These are phyloP conservation scores for Phoebastria nigripes DNA, from an alignment of 2,797 vertebrate genomes.

Conservation along the genomic window DNA sequence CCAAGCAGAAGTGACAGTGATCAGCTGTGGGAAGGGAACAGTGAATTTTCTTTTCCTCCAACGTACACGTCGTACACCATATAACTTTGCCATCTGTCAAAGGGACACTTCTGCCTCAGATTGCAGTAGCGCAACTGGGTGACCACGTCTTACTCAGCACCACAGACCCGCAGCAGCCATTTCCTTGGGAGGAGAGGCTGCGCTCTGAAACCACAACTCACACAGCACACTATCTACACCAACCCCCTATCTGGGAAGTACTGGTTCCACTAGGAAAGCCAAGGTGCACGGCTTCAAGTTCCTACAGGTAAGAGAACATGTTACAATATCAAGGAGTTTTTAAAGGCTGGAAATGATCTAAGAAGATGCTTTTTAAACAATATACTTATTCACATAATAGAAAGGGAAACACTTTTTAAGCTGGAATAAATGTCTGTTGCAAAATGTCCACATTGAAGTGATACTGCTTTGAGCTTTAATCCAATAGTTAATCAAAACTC, in stretches of 20 bases:
- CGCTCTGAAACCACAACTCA: rapidly evolving
- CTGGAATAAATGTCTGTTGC: not conserved
- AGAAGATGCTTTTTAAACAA: not conserved
- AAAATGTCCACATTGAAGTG: not conserved
- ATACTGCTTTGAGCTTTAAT: not conserved
- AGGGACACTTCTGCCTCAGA: not conserved
- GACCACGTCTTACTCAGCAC: rapidly evolving
- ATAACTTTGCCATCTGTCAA: not conserved
- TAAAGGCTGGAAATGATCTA: not conserved
- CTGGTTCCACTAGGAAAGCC: not conserved
- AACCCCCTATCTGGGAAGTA: no score
- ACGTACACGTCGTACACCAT: rapidly evolving
- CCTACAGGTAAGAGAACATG: not conserved
- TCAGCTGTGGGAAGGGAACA: not conserved
- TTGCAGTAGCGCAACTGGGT: no score
- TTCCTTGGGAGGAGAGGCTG: not conserved
- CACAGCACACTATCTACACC: no score
- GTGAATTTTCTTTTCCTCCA: not conserved
- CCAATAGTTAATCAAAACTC: not conserved
- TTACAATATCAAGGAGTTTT: not conserved
- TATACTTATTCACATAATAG: not conserved
- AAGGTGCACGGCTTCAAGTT: rapidly evolving
- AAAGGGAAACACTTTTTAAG: not conserved
- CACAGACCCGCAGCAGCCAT: not conserved
- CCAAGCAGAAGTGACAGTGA: not conserved